These are phyloP conservation scores for Drosophila recens DNA, from an alignment of 2,888 invertebrate species.

Conservation along the genomic window DNA sequence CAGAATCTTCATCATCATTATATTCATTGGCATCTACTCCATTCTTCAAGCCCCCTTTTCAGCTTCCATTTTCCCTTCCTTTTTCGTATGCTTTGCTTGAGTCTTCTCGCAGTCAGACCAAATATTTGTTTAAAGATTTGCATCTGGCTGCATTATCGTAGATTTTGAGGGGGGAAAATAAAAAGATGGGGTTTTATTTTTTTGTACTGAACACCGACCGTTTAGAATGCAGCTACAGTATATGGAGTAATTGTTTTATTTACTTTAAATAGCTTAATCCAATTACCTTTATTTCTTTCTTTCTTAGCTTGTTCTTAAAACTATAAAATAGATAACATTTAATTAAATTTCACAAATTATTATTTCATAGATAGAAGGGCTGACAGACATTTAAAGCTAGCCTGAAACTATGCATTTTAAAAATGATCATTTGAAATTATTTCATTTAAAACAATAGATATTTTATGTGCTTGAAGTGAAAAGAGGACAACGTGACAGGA, in stretches of 20 bases:
- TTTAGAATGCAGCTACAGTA: background rate
- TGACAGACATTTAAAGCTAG: too few relatives aligned
- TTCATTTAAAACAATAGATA: too few relatives aligned
- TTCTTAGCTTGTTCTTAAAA: background rate
- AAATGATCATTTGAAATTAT: too few relatives aligned
- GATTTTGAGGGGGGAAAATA: slow-evolving; percentile 25
- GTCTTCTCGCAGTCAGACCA: slow-evolving; percentile 63
- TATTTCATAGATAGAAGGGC: too few relatives aligned
- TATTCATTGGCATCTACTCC: slow-evolving; percentile 31
- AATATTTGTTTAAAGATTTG: slow-evolving; percentile 80
- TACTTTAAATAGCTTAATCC: background rate
- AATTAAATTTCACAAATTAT: too few relatives aligned
- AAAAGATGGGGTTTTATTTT: background rate
- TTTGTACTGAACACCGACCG: background rate
- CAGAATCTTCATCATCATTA: background rate
- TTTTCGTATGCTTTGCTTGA: background rate
- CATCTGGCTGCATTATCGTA: slow-evolving; percentile 70
- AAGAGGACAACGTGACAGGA: too few relatives aligned
- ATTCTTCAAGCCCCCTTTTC: slow-evolving; percentile 9
- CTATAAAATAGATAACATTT: too few relatives aligned
- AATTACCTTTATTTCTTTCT: background rate
- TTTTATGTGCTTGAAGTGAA: too few relatives aligned
- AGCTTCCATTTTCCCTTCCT: background rate
- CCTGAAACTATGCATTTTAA: too few relatives aligned
- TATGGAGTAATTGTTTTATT: background rate